These are phyloP conservation scores for Selenia dentaria DNA, from an alignment of 2,888 invertebrate species.

Conservation along the genomic window DNA sequence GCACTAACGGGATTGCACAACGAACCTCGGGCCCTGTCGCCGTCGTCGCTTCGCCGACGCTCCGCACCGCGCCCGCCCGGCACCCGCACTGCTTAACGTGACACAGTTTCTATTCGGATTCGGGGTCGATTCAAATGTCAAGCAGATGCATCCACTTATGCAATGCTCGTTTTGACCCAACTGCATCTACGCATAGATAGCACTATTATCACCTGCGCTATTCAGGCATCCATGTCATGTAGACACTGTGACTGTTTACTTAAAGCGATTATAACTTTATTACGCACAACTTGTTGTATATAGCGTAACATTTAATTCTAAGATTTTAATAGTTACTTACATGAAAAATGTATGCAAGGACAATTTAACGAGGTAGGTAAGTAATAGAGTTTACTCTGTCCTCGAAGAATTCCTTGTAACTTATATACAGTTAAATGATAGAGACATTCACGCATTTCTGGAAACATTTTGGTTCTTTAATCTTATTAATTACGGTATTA, in stretches of 20 bases:
- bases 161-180: constrained; percentile 67
- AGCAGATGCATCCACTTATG: constrained; percentile 83
- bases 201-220: constrained; percentile 18
- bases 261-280: neutral
- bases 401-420: too few relatives aligned
- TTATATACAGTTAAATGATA: too few relatives aligned
- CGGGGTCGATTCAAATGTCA: constrained; percentile 84
- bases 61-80: constrained; percentile 39
- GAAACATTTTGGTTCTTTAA: too few relatives aligned
- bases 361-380: too few relatives aligned
- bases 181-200: constrained; percentile 43
- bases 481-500: too few relatives aligned
- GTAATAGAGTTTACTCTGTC: too few relatives aligned
- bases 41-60: constrained; percentile 43
- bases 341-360: too few relatives aligned
- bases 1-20: constrained; percentile 82
- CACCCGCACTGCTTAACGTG: constrained; percentile 72
- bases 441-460: too few relatives aligned
- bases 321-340: too few relatives aligned
- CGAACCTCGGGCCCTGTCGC: constrained; percentile 54
- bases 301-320: too few relatives aligned
- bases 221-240: constrained; percentile 4
- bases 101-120: constrained; percentile 84
- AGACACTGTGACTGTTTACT: neutral
- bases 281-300: neutral